Base-by-base conservation (phyloP, 2,888 invertebrate species). In the Nasonovia ribisnigri region DNA sequence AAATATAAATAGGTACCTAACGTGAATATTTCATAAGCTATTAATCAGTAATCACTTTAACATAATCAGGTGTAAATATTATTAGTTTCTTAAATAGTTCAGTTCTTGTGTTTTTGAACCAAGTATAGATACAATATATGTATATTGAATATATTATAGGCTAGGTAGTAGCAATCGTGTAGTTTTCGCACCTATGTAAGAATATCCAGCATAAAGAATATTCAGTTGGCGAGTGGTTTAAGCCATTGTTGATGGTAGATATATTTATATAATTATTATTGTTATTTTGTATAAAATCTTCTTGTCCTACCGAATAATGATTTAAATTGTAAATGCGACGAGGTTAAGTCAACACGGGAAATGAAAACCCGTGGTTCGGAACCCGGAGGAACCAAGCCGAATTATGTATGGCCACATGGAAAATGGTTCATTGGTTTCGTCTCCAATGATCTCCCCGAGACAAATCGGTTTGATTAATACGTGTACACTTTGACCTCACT, bases 381-480 rank as follows among this genome's bases (percentile, higher is more conserved):
- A 86, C 86, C 36, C 92, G 46, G 57, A 84, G 43, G 54, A 89
- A 93, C 84, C 86, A 90, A 93, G 54, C 84, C 60, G 48, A 90
- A 90, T 93, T 89, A 93, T 93, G 43, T 84, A 84, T 43, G 84
- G 84, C 24, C 84, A 48, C 84, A 36, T 48, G 84, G 54, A 60
- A 93, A 90, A 84, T 54, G 93, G 90, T 90, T 84, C 93, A 51
- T 54, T 89, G 77, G 46, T 77, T 77, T 51, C 43, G 48, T 92
- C 42, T 51, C 54, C 54, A 26, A 42, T 57, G 24, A 89, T 88
- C 26, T n/a, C 86, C 93, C 89, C 93, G 57, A 90, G 48, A 93
- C 90, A 90, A 93, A 93, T 93, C 90, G 48, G 26, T 60, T 86
- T 60, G 93, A 60, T 93, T 89, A 89, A 93, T 84, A 54, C 84